Base-by-base conservation (phyloP, 2,888 invertebrate species). In the Aethes cnicana region DNA sequence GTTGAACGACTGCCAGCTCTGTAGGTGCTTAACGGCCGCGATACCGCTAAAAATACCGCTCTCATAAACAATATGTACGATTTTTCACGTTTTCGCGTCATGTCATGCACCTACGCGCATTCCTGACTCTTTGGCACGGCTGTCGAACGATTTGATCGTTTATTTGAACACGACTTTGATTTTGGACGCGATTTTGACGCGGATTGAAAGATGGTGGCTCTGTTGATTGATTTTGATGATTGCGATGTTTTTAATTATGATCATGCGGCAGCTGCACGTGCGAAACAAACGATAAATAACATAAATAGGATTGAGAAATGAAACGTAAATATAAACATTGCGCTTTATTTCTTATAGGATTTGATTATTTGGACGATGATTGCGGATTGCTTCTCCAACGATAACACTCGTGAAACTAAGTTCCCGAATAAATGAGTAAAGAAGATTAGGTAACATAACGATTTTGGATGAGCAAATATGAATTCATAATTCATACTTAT, bases 51-150 rank as follows among this genome's bases (percentile, higher is more conserved):
- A 89, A 85, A 89, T 88, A 89, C 75, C 68, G 59, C 63, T 71
- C 75, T 78, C 82, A 76, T 86, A 88, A 89, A 89, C 88, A 88
- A 88, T 86, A 75, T 72, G 69, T 77, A 74, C 68, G 79, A 71
- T 77, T 72, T 49, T 50, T 32, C 28, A 66, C 64, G 69, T 64
- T 68, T 70, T 66, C 69, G 67, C 66, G 60, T 65, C 58, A 36
- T 55, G 55, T 72, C 58, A 36, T 55, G 55, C 72, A 65, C 77
- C 78, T 65, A 73, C 79, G 66, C 72, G 59, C 65, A 61, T 71
- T 70, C 70, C 67, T 64, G 53, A 55, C 16, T 16, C 18, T 36
- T 54, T 60, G 59, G 56, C 61, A 53, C 32, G 20, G 49, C 47
- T 21, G 50, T 54, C 47, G 48, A 46, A 56, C n/a, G 26, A 26